phyloP scores from a whole-genome alignment of 1,140 invertebrate species.

The Ladona fulva region DNA sequence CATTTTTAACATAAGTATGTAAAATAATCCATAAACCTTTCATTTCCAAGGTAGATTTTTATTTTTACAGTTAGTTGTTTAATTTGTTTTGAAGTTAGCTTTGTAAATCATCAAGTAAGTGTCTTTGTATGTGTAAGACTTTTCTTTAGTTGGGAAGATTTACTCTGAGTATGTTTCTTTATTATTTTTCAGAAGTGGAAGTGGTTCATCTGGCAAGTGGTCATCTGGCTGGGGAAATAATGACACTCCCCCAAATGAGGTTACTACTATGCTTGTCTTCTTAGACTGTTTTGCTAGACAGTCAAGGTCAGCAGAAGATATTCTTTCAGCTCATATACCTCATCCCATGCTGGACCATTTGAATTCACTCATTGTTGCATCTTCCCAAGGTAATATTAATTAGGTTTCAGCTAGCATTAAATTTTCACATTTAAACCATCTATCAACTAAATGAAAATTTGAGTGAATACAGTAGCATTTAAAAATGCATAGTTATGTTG shows the following conservation, averaged over 20 bases:
- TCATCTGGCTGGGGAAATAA: not conserved
- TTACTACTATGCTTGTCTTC: not conserved
- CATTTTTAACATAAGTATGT: too few species aligned
- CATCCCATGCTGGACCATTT: slow-evolving; percentile 1
- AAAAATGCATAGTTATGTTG: too few species aligned
- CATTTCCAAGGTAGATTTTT: too few species aligned
- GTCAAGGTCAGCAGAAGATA: not conserved
- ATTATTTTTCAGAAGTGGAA: not conserved
- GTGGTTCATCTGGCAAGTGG: not conserved
- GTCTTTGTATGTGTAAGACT: too few species aligned
- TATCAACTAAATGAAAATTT: too few species aligned
- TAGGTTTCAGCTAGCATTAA: too few species aligned
- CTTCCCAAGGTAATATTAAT: not conserved
- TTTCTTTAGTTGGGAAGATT: not conserved
- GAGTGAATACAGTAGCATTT: too few species aligned
- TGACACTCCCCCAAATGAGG: not conserved
- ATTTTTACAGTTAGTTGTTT: too few species aligned
- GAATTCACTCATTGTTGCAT: not conserved
- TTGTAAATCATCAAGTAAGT: too few species aligned
- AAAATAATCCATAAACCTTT: too few species aligned
- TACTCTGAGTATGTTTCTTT: not conserved
- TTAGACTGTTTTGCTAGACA: not conserved
- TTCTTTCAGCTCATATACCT: not conserved
- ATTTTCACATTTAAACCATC: too few species aligned
- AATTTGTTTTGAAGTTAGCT: too few species aligned